Evolutionary conservation across 1,140 invertebrate species (phyloP), one percentile per base, ranked within the genome.

Genomic region (Holotrichia oblita): DNA sequence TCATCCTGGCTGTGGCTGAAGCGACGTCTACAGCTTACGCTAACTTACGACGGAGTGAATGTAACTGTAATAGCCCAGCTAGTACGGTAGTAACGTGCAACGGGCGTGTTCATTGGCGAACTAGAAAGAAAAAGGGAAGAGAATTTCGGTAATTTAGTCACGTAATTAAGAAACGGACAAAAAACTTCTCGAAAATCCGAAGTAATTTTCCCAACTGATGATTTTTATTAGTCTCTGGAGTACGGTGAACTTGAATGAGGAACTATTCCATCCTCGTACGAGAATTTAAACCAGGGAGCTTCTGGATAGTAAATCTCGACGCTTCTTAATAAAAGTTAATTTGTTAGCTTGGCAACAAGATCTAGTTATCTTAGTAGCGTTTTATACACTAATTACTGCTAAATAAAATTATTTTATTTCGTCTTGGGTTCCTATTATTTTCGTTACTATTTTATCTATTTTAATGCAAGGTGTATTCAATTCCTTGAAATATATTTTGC

Each of bases 121-220:
- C 12, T 55, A 17, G 48, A 48, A 55, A 4, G 59, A 61, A n/a
- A 61, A 22, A 69, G 20, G 20, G 22, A 69, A 14, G 40, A 9
- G 3, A 74, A 74, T 40, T 41, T 22, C 17, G 41, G 73, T 44
- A 74, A 74, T 74, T 74, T 74, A 74, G 73, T 74, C 73, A 74
- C 73, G 73, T 74, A 74, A 74, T 74, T 74, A 74, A 74, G 73
- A 20, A 40, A 14, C 34, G 40, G 73, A 9, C 14, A 74, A 74
- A 44, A 41, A 74, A 41, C 34, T 74, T 41, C 34, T 20, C 40
- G 73, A 44, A 20, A 44, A 74, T 44, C 17, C 0, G 73, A 41
- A 74, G 41, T 20, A 44, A 44, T 74, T 41, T 40, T 74, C 34
- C 40, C 34, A 41, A 42, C 40, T 74, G 40, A 74, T 44, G 73